Conservation (phyloP, 2,888 invertebrate genomes). For the Acronicta psi region DNA sequence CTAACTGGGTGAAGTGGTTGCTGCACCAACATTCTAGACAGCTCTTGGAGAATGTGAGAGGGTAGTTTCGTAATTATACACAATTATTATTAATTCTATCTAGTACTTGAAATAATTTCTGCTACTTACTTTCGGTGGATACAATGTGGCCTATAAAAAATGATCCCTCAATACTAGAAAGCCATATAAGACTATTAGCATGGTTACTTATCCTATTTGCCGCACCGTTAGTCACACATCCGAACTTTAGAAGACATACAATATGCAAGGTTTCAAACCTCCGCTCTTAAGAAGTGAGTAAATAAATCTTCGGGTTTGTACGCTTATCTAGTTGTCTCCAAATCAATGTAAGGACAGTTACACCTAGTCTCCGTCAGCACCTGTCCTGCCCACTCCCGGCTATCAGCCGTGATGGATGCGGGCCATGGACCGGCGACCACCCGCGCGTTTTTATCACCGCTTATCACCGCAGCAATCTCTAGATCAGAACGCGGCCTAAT, state of each 20-base stretch:
- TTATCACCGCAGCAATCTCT: slow-evolving; percentile 68
- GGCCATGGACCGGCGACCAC: slow-evolving; percentile 58
- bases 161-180: too few relatives aligned
- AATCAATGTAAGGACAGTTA: not conserved
- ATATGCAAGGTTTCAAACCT: too few relatives aligned
- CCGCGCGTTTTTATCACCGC: slow-evolving; percentile 63
- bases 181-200: too few relatives aligned
- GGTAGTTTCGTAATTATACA: not conserved
- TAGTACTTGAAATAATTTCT: too few relatives aligned
- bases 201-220: too few relatives aligned
- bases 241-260: too few relatives aligned
- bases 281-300: too few relatives aligned
- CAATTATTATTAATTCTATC: too few relatives aligned
- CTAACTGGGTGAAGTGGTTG: not conserved
- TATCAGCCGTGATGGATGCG: slow-evolving; percentile 51
- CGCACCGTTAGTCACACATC: too few relatives aligned
- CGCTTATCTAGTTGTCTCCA: not conserved
- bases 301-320: too few relatives aligned
- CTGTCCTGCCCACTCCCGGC: slow-evolving; percentile 24
- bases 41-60: not conserved
- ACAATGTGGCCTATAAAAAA: too few relatives aligned
- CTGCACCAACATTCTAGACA: not conserved
- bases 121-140: too few relatives aligned
- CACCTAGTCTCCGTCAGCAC: slow-evolving; percentile 14
- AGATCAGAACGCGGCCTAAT: slow-evolving; percentile 75